Evolutionary conservation across 2,797 vertebrate genomes (phyloP).

Genomic region (Phataginus tricuspis): DNA sequence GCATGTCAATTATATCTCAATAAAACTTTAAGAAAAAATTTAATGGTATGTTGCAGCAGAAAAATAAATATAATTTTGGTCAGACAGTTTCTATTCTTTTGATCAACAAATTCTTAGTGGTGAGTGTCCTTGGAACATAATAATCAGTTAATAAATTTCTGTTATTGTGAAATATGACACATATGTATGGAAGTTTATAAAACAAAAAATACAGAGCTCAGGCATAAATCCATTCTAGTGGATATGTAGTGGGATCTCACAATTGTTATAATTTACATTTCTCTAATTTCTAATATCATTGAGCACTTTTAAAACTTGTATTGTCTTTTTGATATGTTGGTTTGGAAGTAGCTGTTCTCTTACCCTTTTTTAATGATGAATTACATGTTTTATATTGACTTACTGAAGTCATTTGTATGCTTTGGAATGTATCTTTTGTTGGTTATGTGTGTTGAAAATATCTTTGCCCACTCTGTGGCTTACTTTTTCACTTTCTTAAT

Average conservation of each 20-base stretch:
- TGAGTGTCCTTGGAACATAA: neutral
- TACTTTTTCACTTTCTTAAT: neutral
- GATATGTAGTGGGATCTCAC: neutral
- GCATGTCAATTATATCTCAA: neutral
- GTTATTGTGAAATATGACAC: neutral
- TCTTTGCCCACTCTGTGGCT: neutral
- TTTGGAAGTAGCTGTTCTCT: neutral
- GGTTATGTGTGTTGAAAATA: neutral
- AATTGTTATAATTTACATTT: neutral
- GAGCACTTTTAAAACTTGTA: neutral
- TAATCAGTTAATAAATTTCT: neutral
- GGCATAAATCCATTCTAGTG: neutral
- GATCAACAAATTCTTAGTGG: neutral
- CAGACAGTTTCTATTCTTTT: neutral
- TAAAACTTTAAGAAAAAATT: neutral
- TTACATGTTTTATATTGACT: neutral
- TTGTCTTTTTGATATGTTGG: neutral
- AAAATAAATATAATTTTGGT: neutral
- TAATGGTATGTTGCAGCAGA: neutral
- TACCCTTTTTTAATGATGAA: neutral
- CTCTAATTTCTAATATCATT: neutral
- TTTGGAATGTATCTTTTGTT: neutral
- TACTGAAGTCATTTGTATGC: neutral
- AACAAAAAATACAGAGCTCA: neutral
- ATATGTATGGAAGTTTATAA: neutral